Evolutionary conservation across 2,113 vertebrate species (phyloP).

Genomic region (Solea solea): DNA sequence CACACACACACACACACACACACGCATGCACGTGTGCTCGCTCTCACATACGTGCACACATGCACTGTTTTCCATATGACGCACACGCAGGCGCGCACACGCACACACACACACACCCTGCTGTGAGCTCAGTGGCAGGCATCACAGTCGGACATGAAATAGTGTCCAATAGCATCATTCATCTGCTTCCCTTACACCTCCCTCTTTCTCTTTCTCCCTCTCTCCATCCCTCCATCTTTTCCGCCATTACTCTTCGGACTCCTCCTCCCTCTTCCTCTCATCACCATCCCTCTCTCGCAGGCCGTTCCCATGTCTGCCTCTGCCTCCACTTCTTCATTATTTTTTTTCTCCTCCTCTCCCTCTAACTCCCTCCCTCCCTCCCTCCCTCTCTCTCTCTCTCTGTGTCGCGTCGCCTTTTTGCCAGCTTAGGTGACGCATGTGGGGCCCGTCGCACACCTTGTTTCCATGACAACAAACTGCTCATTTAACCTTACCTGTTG

Average conservation of each 20-base stretch:
- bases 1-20: conserved; percentile 24
- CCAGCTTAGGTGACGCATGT: conserved; percentile 5
- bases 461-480: conserved; percentile 24
- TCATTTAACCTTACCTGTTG: not conserved
- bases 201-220: conserved; percentile 6
- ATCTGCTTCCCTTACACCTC: conserved; percentile 70
- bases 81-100: conserved; percentile 31
- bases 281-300: conserved; percentile 30
- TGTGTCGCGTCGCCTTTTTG: conserved; percentile 31
- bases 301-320: conserved; percentile 2
- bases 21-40: conserved; percentile 28
- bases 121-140: conserved; percentile 66
- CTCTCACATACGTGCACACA: conserved; percentile 21
- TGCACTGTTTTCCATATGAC: conserved; percentile 34
- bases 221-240: conserved; percentile 31
- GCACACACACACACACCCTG: conserved; percentile 44
- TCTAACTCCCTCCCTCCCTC: not conserved
- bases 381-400: not conserved
- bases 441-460: not conserved
- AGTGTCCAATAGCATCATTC: conserved; percentile 78
- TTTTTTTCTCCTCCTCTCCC: not conserved
- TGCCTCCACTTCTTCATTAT: not conserved
- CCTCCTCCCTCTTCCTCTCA: conserved; percentile 30
- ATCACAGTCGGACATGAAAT: conserved; percentile 82
- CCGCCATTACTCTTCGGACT: conserved; percentile 54